Evolutionary conservation across 1,140 invertebrate genomes (phyloP).

Genomic region (Leptopilina boulardi): DNA sequence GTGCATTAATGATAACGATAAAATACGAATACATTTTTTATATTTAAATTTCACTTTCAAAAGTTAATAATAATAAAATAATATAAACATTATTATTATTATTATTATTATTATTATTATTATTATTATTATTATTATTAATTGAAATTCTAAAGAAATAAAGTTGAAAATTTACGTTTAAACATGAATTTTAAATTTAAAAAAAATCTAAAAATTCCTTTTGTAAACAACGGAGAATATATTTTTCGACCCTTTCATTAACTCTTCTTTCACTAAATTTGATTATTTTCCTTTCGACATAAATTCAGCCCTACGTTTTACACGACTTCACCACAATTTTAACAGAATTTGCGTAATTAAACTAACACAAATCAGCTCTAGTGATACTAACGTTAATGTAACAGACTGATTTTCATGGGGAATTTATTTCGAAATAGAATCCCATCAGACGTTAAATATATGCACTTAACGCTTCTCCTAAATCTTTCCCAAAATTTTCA

Average conservation of each 20-base stretch:
- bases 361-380: not conserved
- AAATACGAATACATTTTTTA: no score
- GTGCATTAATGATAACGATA: no score
- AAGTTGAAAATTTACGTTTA: no score
- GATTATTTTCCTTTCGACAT: constrained; percentile 10
- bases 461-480: not conserved
- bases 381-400: not conserved
- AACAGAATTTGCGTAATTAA: not conserved
- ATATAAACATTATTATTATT: no score
- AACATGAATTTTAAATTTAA: not conserved
- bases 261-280: not conserved
- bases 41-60: no score
- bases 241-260: not conserved
- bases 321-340: not conserved
- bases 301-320: not conserved
- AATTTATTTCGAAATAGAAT: not conserved
- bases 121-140: no score
- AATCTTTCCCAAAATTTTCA: not conserved
- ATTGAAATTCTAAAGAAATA: no score
- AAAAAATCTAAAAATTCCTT: not conserved
- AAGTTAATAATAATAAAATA: no score
- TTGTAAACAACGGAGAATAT: not conserved
- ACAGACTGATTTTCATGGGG: not conserved
- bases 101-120: no score
- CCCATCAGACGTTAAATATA: no score